A percentile compares a stretch with the other conserved stretches of the same genome.
These are phyloP conservation scores for Anthophora plumipes DNA, from an alignment of 2,888 invertebrate species.

Conservation along the genomic window DNA sequence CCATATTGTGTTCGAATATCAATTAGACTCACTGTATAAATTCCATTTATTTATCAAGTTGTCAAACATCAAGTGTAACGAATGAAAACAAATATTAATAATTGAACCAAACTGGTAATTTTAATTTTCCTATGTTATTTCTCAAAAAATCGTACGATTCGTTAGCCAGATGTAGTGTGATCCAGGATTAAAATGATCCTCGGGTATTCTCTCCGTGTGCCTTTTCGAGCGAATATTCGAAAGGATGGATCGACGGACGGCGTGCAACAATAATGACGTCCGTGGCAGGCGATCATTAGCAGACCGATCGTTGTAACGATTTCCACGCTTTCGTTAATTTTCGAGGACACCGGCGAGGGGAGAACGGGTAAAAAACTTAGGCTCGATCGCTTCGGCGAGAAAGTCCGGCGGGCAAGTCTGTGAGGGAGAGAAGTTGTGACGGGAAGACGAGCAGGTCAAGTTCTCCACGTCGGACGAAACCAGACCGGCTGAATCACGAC, in stretches of 20 bases:
- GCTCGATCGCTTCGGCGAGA: constrained; percentile 33
- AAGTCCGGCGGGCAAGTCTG: constrained; percentile 27
- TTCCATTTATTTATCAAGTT: no score
- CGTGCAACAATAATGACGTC: not conserved
- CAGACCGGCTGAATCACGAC: constrained; percentile 60
- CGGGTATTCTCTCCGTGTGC: not conserved
- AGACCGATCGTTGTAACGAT: constrained; percentile 24
- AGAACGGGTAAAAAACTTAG: constrained; percentile 30
- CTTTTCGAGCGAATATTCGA: not conserved
- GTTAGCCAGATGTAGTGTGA: no score
- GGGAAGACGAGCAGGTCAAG: constrained; percentile 54
- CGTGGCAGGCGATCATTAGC: constrained; percentile 13
- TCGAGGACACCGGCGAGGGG: constrained; percentile 17
- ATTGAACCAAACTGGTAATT: no score
- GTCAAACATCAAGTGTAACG: no score
- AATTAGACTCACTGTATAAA: no score
- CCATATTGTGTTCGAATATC: no score
- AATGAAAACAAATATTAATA: no score
- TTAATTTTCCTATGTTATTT: no score
- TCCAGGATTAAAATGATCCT: not conserved
- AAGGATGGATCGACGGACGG: not conserved
- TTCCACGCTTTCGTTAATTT: constrained; percentile 50
- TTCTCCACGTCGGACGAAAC: constrained; percentile 43
- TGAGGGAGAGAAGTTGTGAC: constrained; percentile 19
- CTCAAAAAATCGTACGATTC: not conserved